Evolutionary conservation across 2,113 vertebrate genomes (phyloP).

Genomic region (Engystomops pustulosus): DNA sequence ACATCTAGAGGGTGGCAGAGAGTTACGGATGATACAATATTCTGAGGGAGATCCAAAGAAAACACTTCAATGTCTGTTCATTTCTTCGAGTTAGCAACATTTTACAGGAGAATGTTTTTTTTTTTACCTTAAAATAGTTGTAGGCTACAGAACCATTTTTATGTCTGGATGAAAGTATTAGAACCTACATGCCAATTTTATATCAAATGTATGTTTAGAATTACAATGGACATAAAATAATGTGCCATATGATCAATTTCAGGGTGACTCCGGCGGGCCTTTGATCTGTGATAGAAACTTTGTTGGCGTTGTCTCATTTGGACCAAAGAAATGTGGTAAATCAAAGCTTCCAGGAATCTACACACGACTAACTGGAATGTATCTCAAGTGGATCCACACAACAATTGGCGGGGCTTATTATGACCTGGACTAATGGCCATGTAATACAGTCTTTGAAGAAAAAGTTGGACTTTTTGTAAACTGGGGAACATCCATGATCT

Average conservation of each 20-base stretch:
- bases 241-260: constrained; percentile 26
- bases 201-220: no score
- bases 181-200: background rate
- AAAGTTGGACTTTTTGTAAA: no score
- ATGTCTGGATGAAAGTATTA: background rate
- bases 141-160: background rate
- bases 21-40: no score
- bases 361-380: constrained; percentile 24
- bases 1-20: no score
- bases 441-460: no score
- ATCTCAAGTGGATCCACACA: constrained; percentile 48
- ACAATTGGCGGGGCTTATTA: background rate
- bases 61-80: no score
- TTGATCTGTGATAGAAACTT: constrained; percentile 10
- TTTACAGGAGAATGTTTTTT: no score
- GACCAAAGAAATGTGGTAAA: background rate
- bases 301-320: constrained; percentile 53
- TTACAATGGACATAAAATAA: constrained; percentile 4
- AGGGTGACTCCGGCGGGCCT: constrained; percentile 54
- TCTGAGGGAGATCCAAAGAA: no score
- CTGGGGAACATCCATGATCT: no score
- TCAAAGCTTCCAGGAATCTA: constrained; percentile 28
- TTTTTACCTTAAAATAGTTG: no score
- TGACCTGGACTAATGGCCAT: no score
- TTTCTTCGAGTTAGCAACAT: no score